Evolutionary conservation across 2,888 invertebrate genomes (phyloP), one percentile per base, ranked within the genome.

Genomic region (Amiota minor): DNA sequence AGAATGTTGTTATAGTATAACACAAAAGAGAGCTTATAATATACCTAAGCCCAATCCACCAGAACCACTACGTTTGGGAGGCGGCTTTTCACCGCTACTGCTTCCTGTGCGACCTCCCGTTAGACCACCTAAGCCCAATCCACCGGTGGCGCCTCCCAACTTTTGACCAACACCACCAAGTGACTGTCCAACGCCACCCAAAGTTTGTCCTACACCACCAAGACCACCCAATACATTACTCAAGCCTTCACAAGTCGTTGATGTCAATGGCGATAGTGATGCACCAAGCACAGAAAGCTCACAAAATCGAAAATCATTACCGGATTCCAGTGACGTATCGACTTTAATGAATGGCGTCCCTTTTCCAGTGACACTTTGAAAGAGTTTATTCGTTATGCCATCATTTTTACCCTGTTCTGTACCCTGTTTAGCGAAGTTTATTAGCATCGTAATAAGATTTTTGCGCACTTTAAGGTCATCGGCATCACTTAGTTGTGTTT

Each of bases 381-480:
- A 90, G 1, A 90, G 77, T 2, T 79, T 72, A 9, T 79, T 79
- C 70, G 85, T 79, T 0, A 72, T 35, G 6, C 62, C 16, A 10
- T 3, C 18, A 1, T 46, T 23, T 6, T 75, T 72, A 6, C 16
- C 47, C 8, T 65, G 65, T 47, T 75, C 50, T 0, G 64, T 67
- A 9, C 71, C 71, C 88, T 72, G 89, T 72, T 14, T 88, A 0
- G 93, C 93, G 81, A 95, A 95, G 81, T 93, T 92, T 0, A 93
- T 90, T 12, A 95, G 91, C 82, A 95, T 91, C 14, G 91, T 91
- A 0, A 94, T 93, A 75, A 94, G 93, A 77, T 92, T 90, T 9
- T 93, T 91, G n/a, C 93, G 91, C 6, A 94, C 94, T 78, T 91
- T 90, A 10, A 92, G 89, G 81, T 95, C 95, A 9, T 92, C 92